A percentile compares a stretch with the other conserved stretches of the same genome.
These are phyloP conservation scores for Drosophila picticornis DNA, from an alignment of 2,888 invertebrate genomes.

Conservation along the genomic window DNA sequence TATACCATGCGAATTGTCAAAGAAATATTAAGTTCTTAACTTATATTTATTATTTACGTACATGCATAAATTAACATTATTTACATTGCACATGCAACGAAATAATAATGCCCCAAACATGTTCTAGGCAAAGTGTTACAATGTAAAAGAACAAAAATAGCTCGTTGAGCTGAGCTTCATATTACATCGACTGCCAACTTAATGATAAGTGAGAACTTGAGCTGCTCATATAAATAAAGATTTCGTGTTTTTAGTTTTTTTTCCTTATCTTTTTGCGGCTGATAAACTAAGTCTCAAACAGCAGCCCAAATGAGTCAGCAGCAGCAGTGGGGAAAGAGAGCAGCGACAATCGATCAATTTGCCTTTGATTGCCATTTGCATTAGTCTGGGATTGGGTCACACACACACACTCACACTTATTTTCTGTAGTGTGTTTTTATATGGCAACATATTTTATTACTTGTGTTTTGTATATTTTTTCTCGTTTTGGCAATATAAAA, in stretches of 20 bases:
- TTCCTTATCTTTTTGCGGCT: constrained; percentile 23
- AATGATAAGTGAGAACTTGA: constrained; percentile 66
- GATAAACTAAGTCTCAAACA: constrained; percentile 53
- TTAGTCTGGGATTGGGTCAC: constrained; percentile 64
- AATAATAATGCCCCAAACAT: constrained; percentile 32
- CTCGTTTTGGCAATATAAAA: constrained; percentile 58
- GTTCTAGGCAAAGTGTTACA: constrained; percentile 3
- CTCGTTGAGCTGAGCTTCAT: constrained; percentile 46
- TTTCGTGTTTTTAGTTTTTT: constrained; percentile 36
- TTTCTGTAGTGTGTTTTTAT: constrained; percentile 38
- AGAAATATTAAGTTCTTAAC: not conserved
- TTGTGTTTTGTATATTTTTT: constrained; percentile 17
- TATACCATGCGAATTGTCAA: not conserved
- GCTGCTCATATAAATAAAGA: constrained; percentile 54
- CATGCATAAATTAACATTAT: constrained; percentile 21
- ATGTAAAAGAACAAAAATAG: constrained; percentile 27
- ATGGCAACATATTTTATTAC: constrained; percentile 32
- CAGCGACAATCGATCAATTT: constrained; percentile 66
- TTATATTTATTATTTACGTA: constrained; percentile 17
- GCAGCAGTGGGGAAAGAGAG: constrained; percentile 43
- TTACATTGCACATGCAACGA: constrained; percentile 40
- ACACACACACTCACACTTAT: constrained; percentile 24
- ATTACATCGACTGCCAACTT: constrained; percentile 38
- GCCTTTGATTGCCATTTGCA: constrained; percentile 74
- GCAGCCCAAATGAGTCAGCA: constrained; percentile 48